Evolutionary conservation across 1,140 invertebrate species (phyloP), one percentile per base, ranked within the genome.

Genomic region (Campodea augens): DNA sequence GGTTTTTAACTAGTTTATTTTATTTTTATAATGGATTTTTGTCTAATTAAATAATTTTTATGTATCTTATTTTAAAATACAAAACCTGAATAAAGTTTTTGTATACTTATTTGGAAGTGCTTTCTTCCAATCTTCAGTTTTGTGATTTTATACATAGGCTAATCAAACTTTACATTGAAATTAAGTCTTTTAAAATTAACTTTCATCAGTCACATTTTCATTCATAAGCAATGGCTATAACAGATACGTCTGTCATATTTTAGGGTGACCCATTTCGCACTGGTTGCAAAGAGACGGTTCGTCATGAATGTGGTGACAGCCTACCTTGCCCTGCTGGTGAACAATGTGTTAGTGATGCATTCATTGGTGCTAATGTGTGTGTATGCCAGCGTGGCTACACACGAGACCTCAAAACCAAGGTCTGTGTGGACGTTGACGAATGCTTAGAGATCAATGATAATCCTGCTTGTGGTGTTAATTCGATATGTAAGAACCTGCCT

Each of bases 401-500:
- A 0, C 65, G 85, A 19, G 82, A 83, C 56, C 57, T 67, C 10
- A 70, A 72, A 48, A 75, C 69, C 23, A 79, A 75, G 2, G 70
- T 77, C 54, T 89, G 84, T 64, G 69, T 78, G 56, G 89, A 95
- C 62, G 70, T 88, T 18, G 81, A 95, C 57, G 89, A 95, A 63
- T 93, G 89, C 53, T 70, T 74, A 1, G 75, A 78, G 54, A 65
- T 72, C 0, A 61, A 71, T 27, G 75, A 75, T 7, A 80, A 78
- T 49, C 71, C 75, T 1, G 73, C 78, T 2, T 92, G 87, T 61
- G 87, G 86, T 1, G 57, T 81, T 4, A 85, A 88, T 60, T 84
- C 86, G 2, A 73, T 89, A 37, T 92, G 88, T 57, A 89, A 87
- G 62, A 93, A 93, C 63, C 61, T 90, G 32, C 86, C 86, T 0